Evolutionary conservation across 1,140 invertebrate genomes (phyloP).

Genomic region (Lanistes nyassanus): DNA sequence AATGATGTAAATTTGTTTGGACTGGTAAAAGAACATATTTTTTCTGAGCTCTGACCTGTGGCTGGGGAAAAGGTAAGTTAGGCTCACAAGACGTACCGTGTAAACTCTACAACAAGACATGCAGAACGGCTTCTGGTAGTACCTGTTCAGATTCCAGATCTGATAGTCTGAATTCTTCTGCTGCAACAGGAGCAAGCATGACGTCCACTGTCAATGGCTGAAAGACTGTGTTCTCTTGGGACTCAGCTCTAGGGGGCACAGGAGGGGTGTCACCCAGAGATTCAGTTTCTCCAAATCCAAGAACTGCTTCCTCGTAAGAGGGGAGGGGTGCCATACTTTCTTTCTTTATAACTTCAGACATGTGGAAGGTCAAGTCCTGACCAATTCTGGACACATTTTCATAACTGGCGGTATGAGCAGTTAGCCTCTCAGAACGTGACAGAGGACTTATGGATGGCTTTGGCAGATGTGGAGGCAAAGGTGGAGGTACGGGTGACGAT

Average conservation of each 20-base stretch:
- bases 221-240: slow-evolving; percentile 21
- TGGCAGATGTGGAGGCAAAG: background rate
- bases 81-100: too few species aligned
- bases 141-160: too few species aligned
- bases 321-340: slow-evolving; percentile 8
- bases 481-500: slow-evolving; percentile 31
- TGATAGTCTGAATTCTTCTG: too few species aligned
- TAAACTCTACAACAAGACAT: too few species aligned
- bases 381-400: background rate
- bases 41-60: background rate
- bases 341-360: background rate
- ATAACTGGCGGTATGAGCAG: background rate
- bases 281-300: slow-evolving; percentile 32
- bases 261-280: slow-evolving; percentile 45
- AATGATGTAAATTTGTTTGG: too few species aligned
- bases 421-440: background rate
- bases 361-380: too few species aligned
- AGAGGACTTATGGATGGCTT: too few species aligned
- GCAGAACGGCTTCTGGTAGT: too few species aligned
- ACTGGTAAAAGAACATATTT: too few species aligned
- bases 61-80: slow-evolving; percentile 1
- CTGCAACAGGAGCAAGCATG: background rate
- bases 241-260: slow-evolving; percentile 41
- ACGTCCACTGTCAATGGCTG: slow-evolving; percentile 21
- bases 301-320: slow-evolving; percentile 20